phyloP scores from a whole-genome alignment of 2,113 vertebrate species.

The Marmota monax region DNA sequence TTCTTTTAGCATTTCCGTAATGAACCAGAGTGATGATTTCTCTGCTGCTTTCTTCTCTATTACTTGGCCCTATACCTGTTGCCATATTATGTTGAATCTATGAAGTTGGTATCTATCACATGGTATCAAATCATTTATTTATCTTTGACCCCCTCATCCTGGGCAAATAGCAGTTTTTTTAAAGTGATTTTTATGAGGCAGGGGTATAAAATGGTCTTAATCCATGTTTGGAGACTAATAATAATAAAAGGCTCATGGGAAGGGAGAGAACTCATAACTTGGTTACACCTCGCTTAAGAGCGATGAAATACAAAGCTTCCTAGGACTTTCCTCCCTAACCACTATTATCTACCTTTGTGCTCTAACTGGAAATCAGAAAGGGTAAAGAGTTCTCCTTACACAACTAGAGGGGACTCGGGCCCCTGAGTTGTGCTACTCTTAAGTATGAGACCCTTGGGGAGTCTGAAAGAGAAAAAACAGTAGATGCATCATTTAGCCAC shows the following conservation, averaged over 20 bases:
- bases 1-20: not conserved
- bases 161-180: not conserved
- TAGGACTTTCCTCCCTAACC: fast-evolving
- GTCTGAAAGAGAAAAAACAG: not conserved
- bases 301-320: not conserved
- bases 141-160: not conserved
- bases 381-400: not conserved
- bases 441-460: not conserved
- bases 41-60: not conserved
- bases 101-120: not conserved
- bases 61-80: not conserved
- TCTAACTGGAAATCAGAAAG: not conserved
- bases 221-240: not conserved
- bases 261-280: not conserved
- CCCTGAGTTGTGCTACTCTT: not conserved
- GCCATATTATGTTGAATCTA: fast-evolving
- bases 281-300: not conserved
- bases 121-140: not conserved
- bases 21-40: fast-evolving
- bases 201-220: not conserved
- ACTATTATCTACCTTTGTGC: fast-evolving
- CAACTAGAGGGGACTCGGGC: not conserved
- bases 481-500: not conserved
- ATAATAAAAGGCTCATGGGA: not conserved
- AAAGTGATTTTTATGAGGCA: no score